These are phyloP conservation scores for Bombus vancouverensis DNA, from an alignment of 1,140 invertebrate genomes.

Conservation along the genomic window DNA sequence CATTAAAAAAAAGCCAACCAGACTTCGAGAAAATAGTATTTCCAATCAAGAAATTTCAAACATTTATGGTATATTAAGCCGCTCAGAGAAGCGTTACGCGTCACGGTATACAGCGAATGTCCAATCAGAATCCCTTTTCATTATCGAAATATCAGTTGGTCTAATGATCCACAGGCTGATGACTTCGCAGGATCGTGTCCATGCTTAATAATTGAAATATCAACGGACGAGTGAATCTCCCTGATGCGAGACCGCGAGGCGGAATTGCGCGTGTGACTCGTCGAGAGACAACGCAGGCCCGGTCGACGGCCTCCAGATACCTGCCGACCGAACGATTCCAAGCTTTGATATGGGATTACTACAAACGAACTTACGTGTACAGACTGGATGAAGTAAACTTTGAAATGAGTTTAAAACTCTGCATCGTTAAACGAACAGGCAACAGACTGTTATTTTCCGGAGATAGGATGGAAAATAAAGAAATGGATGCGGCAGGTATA, in stretches of 20 bases:
- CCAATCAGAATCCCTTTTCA: not conserved
- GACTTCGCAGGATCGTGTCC: not conserved
- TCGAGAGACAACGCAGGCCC: not conserved
- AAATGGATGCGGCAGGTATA: not conserved
- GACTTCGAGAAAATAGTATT: not conserved
- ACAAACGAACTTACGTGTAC: not conserved
- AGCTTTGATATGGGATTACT: slow-evolving; percentile 6
- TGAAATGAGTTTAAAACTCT: slow-evolving; percentile 44
- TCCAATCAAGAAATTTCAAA: too few relatives aligned
- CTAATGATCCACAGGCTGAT: not conserved
- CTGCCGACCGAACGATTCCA: not conserved
- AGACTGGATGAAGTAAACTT: slow-evolving; percentile 31
- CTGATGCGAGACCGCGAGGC: not conserved
- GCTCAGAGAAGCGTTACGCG: not conserved
- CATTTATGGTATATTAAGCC: not conserved
- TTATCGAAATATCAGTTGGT: not conserved
- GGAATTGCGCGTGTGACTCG: not conserved
- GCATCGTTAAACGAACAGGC: slow-evolving; percentile 34
- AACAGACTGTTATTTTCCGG: slow-evolving; percentile 17
- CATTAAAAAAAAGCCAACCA: not conserved
- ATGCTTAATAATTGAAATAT: slow-evolving; percentile 14
- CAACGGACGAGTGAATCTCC: not conserved
- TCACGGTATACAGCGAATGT: not conserved
- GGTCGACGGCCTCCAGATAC: not conserved
- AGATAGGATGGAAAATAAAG: too few relatives aligned